Conservation (phyloP, 2,888 invertebrate species). For the Ligdia adustata region DNA sequence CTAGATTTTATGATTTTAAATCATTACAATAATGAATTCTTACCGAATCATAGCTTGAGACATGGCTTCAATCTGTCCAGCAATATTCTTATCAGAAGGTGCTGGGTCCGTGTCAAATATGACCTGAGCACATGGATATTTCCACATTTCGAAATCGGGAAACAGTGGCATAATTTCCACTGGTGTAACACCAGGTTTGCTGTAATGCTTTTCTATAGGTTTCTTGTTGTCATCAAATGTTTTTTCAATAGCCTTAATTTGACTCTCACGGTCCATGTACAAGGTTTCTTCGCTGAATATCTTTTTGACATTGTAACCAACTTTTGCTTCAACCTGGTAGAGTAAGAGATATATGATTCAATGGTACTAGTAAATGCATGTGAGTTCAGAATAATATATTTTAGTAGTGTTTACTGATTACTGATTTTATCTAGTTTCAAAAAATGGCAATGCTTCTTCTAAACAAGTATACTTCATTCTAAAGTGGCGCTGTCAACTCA, state of each 20-base stretch:
- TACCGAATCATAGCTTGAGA: slow-evolving; percentile 99
- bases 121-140: slow-evolving; percentile 98
- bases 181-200: slow-evolving; percentile 97
- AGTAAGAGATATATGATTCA: too few species aligned
- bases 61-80: slow-evolving; percentile 98
- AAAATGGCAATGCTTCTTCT: too few species aligned
- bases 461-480: too few species aligned
- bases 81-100: slow-evolving; percentile 92
- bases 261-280: slow-evolving; percentile 98
- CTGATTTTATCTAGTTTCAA: too few species aligned
- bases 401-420: too few species aligned
- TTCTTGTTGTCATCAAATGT: slow-evolving; percentile 96
- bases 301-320: slow-evolving; percentile 99
- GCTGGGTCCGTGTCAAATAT: slow-evolving; percentile 99
- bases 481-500: too few species aligned
- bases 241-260: slow-evolving; percentile 98
- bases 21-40: too few species aligned
- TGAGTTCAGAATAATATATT: too few species aligned
- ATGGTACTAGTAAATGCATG: too few species aligned
- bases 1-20: too few species aligned
- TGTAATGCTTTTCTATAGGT: slow-evolving; percentile 95
- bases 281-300: slow-evolving; percentile 95
- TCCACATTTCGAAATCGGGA: slow-evolving; percentile 99
- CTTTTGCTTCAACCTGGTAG: slow-evolving; percentile 98
- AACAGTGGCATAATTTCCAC: slow-evolving; percentile 93